These are phyloP conservation scores for Saccostrea glomerata DNA, from an alignment of 1,140 invertebrate species.

Conservation along the genomic window DNA sequence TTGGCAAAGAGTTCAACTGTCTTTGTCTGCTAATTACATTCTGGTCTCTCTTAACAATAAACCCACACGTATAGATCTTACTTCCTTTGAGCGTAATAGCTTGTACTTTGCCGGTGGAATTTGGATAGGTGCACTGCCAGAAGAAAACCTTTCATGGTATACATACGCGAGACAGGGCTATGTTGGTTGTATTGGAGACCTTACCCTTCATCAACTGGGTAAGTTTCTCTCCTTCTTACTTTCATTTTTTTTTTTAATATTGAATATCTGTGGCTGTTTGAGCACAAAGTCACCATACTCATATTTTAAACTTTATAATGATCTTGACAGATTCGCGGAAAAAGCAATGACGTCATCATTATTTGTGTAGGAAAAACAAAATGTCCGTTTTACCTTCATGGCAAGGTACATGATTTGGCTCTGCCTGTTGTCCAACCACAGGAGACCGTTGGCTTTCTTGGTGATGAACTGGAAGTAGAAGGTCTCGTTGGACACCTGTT, in stretches of 20 bases:
- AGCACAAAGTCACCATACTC: too few relatives aligned
- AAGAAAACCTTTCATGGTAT: constrained; percentile 67
- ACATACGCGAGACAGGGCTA: constrained; percentile 65
- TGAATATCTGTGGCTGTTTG: too few relatives aligned
- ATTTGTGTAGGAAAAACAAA: too few relatives aligned
- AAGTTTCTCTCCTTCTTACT: constrained; percentile 37
- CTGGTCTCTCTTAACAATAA: constrained; percentile 44
- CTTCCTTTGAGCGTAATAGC: background rate
- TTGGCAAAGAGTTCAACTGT: constrained; percentile 61
- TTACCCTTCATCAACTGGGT: constrained; percentile 57
- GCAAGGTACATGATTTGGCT: constrained; percentile 63
- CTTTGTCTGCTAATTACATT: constrained; percentile 27
- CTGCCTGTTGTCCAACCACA: constrained; percentile 66
- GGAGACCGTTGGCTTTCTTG: constrained; percentile 64
- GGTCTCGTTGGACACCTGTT: constrained; percentile 56
- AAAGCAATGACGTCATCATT: background rate
- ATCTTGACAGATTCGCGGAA: background rate
- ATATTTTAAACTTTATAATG: background rate
- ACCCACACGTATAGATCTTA: constrained; percentile 31
- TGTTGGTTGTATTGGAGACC: constrained; percentile 69
- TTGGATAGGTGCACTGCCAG: constrained; percentile 53
- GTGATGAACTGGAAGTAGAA: constrained; percentile 71
- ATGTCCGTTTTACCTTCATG: constrained; percentile 63
- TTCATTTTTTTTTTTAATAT: background rate
- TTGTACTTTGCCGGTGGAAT: constrained; percentile 48